Base-by-base conservation (phyloP, 2,797 vertebrate species). In the Eupleurogrammus muticus region DNA sequence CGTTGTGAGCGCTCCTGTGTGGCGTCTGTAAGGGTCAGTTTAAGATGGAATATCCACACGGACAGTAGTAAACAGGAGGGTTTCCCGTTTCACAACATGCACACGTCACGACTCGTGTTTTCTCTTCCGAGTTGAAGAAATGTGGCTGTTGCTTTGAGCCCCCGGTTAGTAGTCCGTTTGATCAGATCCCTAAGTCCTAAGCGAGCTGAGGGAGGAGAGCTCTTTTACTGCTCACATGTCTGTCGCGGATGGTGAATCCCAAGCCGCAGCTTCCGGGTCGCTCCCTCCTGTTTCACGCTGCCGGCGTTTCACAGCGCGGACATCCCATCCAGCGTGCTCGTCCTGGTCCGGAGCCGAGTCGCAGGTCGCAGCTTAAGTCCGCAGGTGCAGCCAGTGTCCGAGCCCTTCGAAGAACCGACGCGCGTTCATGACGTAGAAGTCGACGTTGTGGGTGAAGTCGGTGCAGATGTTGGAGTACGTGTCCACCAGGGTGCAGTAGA, bases 401-500 rank as follows among this genome's bases (percentile, higher is more conserved):
- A 98, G 83, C 36, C 93, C 92, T n/a, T 95, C 93, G 40, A 98
- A 62, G 75, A 94, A 93, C 68, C 92, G 87, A 63, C 91, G 69
- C 17, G 96, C 72, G 65, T 92, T 95, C 2, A 91, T 90, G 54
- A 95, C 91, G 83, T 97, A 99, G 87, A 97, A 97, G 89, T 98
- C 95, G 78, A 96, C 47, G 70, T 99, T 98, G 77, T 88, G 86
- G 24, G 96, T 93, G 92, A 99, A 99, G 62, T 99, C 97, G 5
- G 88, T 94, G 88, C 98, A 99, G 60, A 98, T 95, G 48, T 94
- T 96, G 42, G 97, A 96, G 87, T 96, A 94, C 32, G 93, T 90
- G 86, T 96, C 95, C 64, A 94, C 96, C 79, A 99, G 90, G 60
- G 95, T 93, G 89, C 97, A 99, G 93, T 97, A 99, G 66, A 99